Evolutionary conservation across 2,113 vertebrate species (phyloP).

Genomic region (Lycaon pictus): DNA sequence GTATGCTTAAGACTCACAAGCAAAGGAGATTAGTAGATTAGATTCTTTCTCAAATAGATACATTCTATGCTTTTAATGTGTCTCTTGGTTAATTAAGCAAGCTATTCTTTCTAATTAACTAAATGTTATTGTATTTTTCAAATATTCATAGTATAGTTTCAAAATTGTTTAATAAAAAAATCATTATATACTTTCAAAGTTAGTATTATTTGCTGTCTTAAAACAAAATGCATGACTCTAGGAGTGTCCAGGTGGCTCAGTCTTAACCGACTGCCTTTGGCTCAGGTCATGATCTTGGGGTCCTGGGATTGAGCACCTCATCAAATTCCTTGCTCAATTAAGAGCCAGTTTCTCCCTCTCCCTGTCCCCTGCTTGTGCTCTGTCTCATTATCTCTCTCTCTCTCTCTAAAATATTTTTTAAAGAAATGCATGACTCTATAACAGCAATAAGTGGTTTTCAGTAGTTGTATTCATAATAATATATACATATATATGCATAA

Average conservation of each 20-base stretch:
- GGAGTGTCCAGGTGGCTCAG: neutral
- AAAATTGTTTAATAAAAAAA: slow-evolving; percentile 27
- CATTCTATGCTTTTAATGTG: neutral
- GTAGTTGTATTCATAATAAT: neutral
- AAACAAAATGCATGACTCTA: neutral
- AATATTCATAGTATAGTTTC: neutral
- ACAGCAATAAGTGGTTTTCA: neutral
- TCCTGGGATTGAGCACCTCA: neutral
- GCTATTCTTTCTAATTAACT: neutral
- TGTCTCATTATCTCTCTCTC: neutral
- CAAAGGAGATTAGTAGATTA: neutral
- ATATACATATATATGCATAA: neutral
- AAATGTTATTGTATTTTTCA: neutral
- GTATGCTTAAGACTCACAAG: neutral
- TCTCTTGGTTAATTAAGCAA: slow-evolving; percentile 17
- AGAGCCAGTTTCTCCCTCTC: neutral
- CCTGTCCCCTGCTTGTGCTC: neutral
- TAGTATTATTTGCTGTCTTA: neutral
- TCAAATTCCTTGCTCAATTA: neutral
- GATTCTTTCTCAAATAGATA: slow-evolving; percentile 14
- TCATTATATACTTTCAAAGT: neutral
- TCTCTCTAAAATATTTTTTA: neutral
- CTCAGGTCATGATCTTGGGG: neutral
- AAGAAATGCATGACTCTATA: neutral
- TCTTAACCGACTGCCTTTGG: neutral